These are phyloP conservation scores for Argentina silus DNA, from an alignment of 2,797 vertebrate genomes.

Conservation along the genomic window DNA sequence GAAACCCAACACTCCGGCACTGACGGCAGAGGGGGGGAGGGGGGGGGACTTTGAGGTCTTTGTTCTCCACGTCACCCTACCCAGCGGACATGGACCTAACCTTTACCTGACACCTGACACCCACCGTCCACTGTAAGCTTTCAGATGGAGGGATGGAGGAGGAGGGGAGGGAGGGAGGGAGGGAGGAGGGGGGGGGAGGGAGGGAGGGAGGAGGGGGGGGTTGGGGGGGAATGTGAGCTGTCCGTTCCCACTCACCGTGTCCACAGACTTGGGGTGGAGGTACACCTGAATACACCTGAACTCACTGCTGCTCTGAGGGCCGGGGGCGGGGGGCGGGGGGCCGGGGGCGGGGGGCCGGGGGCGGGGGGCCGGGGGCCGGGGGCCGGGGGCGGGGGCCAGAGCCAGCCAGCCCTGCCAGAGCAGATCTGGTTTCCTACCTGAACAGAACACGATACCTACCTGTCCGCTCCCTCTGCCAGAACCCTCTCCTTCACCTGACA, in stretches of 20 bases:
- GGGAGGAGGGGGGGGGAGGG: too few species aligned
- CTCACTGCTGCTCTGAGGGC: slow-evolving; percentile 45
- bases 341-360: slow-evolving; percentile 26
- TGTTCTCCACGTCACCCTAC: slow-evolving; percentile 70
- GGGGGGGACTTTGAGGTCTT: slow-evolving; percentile 29
- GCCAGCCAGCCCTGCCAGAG: slow-evolving; percentile 64
- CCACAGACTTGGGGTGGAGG: slow-evolving; percentile 52
- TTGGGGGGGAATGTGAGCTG: slow-evolving; percentile 73
- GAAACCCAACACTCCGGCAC: not conserved
- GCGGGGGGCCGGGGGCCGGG: slow-evolving; percentile 44
- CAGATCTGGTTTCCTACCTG: slow-evolving; percentile 69
- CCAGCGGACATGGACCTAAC: slow-evolving; percentile 64
- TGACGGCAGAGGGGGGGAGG: too few species aligned
- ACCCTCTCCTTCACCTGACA: slow-evolving; percentile 38
- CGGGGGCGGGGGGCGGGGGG: slow-evolving; percentile 40
- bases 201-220: slow-evolving; percentile 60
- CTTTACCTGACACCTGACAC: slow-evolving; percentile 71
- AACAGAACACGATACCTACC: slow-evolving; percentile 62
- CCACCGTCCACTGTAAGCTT: too few species aligned
- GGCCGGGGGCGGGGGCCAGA: slow-evolving; percentile 43
- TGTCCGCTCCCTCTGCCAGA: slow-evolving; percentile 21
- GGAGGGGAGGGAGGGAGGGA: too few species aligned
- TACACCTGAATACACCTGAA: slow-evolving; percentile 78
- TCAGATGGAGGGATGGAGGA: too few species aligned
- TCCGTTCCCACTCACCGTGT: slow-evolving; percentile 55